Conservation (phyloP, 2,797 vertebrate species). For the Enteromius radiatus region DNA sequence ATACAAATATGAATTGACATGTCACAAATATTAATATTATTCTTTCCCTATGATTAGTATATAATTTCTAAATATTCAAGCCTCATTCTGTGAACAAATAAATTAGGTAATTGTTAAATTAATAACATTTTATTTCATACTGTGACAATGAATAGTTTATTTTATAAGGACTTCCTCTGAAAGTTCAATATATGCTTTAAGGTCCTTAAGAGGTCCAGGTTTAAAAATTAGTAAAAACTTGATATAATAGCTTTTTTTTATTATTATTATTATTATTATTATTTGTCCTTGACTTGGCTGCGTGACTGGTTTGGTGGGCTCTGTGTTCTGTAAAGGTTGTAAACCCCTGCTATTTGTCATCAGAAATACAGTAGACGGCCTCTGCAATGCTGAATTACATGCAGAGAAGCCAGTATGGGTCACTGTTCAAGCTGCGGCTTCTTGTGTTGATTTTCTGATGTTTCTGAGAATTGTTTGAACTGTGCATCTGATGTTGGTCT, state of each 20-base stretch:
- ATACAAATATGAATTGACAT: not conserved
- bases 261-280: not conserved
- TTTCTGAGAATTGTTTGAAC: not conserved
- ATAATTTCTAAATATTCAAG: not conserved
- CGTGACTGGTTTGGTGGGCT: not conserved
- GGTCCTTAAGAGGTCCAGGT: constrained; percentile 1
- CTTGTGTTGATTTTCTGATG: constrained; percentile 20
- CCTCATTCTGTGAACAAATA: not conserved
- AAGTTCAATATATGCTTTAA: not conserved
- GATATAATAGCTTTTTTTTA: not conserved
- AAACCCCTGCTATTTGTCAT: constrained; percentile 2
- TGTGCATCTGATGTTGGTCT: not conserved
- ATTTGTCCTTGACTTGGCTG: not conserved
- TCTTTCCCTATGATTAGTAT: not conserved
- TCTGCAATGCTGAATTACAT: constrained; percentile 12
- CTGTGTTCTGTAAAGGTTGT: not conserved
- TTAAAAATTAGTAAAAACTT: not conserved
- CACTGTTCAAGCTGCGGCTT: not conserved
- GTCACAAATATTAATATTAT: not conserved
- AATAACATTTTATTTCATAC: not conserved
- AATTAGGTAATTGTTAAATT: too few relatives aligned
- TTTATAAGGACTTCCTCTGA: not conserved
- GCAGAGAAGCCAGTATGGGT: not conserved
- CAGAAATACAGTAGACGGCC: not conserved
- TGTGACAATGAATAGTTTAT: not conserved